Evolutionary conservation across 1,140 invertebrate species (phyloP), one percentile per base, ranked within the genome.

Genomic region (Hesperophylax magnus): DNA sequence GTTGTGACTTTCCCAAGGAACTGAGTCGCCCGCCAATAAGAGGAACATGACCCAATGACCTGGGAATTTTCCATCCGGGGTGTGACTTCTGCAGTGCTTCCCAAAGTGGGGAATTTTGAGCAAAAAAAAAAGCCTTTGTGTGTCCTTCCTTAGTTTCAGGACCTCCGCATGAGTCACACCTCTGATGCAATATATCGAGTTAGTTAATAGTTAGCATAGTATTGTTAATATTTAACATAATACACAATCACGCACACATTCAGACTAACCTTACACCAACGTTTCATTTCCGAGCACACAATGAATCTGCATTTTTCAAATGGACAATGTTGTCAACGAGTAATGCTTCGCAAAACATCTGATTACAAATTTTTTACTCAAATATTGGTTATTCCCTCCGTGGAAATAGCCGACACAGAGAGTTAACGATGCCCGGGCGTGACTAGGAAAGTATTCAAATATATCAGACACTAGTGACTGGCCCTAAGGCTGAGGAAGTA

Each of bases 81-180:
- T 61, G 58, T 18, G 58, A 22, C 58, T 47, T 47, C 39, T 39
- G 39, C 31, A 47, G 65, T 34, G 65, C 65, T 69, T 39, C 31
- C 31, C 65, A 69, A 60, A 67, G 65, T 69, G 22, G 22, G 63
- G 58, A 27, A 67, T 67, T 67, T 67, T 67, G 27, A 67, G 63
- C 27, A 34, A 69, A 18, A 67, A 69, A 18, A 67, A 31, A 69
- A 69, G 65, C 65, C 34, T 69, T 31, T n/a, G 7, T 14, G 18
- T 1, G 65, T 39, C 65, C 65, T 20, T 39, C 65, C 65, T 20
- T 18, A 18, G 7, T 39, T 18, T 20, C n/a, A 34, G 31, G 65
- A 39, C n/a, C 65, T 34, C 17, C 31, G 39, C 34, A 39, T 18
- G 65, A 39, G 65, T n/a, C 18, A 69, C 65, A 69, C 65, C 5